A percentile compares a stretch with the other conserved stretches of the same genome.
These are phyloP conservation scores for Bradypodion pumilum DNA, from an alignment of 2,797 vertebrate species.

Conservation along the genomic window DNA sequence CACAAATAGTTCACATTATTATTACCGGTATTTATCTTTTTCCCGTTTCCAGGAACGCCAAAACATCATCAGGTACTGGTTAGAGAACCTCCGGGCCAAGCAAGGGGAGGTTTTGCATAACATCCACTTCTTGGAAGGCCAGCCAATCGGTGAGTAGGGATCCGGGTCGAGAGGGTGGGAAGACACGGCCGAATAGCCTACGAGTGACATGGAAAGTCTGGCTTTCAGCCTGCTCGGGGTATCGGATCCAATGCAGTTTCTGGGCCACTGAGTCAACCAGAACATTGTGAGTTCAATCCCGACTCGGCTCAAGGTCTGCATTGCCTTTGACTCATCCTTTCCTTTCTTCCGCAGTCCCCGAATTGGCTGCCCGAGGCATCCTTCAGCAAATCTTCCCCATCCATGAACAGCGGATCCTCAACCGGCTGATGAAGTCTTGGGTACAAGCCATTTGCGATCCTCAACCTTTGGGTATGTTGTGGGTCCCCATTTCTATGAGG, in stretches of 20 bases:
- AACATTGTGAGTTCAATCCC: too few species aligned
- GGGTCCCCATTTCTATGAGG: background rate
- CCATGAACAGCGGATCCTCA: constrained; percentile 93
- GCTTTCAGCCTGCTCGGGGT: too few species aligned
- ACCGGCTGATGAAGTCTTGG: constrained; percentile 96
- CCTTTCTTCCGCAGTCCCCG: constrained; percentile 80
- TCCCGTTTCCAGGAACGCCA: constrained; percentile 87
- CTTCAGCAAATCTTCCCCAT: constrained; percentile 95
- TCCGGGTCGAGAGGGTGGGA: background rate
- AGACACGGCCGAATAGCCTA: too few species aligned
- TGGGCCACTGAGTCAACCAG: too few species aligned
- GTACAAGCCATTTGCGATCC: constrained; percentile 96
- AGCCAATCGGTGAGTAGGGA: constrained; percentile 88
- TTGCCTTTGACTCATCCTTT: background rate
- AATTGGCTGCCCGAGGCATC: constrained; percentile 90
- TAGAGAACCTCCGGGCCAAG: constrained; percentile 95
- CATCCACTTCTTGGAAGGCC: constrained; percentile 92
- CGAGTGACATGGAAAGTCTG: too few species aligned
- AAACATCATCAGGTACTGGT: constrained; percentile 95
- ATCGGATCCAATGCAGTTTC: too few species aligned
- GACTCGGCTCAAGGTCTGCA: too few species aligned
- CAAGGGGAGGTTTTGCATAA: constrained; percentile 93
- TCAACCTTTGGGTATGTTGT: constrained; percentile 86
- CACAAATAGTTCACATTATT: too few species aligned
- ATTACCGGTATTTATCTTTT: too few species aligned